A percentile compares a stretch with the other conserved stretches of the same genome.
These are phyloP conservation scores for Enteromius fasciolatus DNA, from an alignment of 2,797 vertebrate species.

Conservation along the genomic window DNA sequence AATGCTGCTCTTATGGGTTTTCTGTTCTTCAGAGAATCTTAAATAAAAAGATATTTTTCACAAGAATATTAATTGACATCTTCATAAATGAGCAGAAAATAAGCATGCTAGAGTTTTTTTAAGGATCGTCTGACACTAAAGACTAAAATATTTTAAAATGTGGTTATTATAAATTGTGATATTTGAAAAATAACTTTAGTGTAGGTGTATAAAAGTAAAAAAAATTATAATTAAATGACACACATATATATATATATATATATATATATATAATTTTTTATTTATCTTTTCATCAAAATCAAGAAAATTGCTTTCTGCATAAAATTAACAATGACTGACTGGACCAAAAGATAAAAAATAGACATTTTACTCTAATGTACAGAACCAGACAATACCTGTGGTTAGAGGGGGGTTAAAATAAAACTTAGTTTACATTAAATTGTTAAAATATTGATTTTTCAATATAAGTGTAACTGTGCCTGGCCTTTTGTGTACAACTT, in stretches of 20 bases:
- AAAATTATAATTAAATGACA: too few relatives aligned
- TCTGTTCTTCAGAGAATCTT: not conserved
- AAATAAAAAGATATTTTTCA: not conserved
- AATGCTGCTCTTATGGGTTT: not conserved
- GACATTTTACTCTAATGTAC: not conserved
- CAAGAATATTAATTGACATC: not conserved
- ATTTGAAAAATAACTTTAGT: too few relatives aligned
- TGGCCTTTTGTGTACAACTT: not conserved
- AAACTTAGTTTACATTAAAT: not conserved
- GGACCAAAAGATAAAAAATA: not conserved
- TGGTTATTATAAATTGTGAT: not conserved
- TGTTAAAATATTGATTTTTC: not conserved
- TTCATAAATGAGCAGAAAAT: not conserved
- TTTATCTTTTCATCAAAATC: too few relatives aligned
- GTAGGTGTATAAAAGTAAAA: too few relatives aligned
- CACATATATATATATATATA: too few relatives aligned
- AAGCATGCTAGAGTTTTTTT: not conserved
- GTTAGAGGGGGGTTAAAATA: not conserved
- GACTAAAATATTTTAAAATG: not conserved
- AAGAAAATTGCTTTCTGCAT: too few relatives aligned
- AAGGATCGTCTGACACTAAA: not conserved
- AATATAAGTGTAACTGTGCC: not conserved
- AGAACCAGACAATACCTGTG: not conserved
- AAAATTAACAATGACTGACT: not conserved
- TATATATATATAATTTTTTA: too few relatives aligned